Evolutionary conservation across 2,888 invertebrate species (phyloP).

Genomic region (Dasysyrphus tricinctus): DNA sequence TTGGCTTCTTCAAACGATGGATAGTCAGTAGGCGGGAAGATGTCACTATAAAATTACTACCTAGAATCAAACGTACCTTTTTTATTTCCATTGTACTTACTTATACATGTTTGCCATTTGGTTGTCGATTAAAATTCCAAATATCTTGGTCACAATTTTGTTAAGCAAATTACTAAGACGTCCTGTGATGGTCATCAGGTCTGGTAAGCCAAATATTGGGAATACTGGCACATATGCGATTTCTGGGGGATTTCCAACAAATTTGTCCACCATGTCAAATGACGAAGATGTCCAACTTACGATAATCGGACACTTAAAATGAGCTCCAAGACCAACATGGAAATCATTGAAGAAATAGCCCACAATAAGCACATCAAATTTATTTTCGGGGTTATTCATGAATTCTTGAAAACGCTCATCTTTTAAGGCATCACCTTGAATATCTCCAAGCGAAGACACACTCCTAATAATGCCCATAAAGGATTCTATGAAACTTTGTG

Average conservation of each 20-base stretch:
- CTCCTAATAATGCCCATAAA: neutral
- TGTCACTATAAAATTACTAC: slow-evolving; percentile 45
- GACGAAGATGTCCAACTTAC: slow-evolving; percentile 37
- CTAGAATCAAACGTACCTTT: neutral
- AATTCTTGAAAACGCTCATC: slow-evolving; percentile 66
- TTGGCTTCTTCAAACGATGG: slow-evolving; percentile 77
- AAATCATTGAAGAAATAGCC: slow-evolving; percentile 76
- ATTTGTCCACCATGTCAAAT: slow-evolving; percentile 3
- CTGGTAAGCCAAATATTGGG: neutral
- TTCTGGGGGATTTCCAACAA: slow-evolving; percentile 50
- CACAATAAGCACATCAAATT: slow-evolving; percentile 76
- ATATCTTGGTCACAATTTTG: neutral
- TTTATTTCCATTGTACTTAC: neutral
- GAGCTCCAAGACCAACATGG: slow-evolving; percentile 75
- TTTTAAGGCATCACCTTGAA: slow-evolving; percentile 24
- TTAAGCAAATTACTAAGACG: slow-evolving; percentile 76
- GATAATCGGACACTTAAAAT: slow-evolving; percentile 76
- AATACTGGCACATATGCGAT: slow-evolving; percentile 37
- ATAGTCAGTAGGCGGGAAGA: slow-evolving; percentile 77
- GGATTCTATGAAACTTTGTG: neutral
- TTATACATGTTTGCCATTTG: slow-evolving; percentile 22
- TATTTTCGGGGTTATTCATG: slow-evolving; percentile 63
- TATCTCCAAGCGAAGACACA: neutral
- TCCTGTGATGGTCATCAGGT: slow-evolving; percentile 77
- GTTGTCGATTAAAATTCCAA: neutral